Evolutionary conservation across 2,113 vertebrate species (phyloP).

Genomic region (Triplophysa dalaica): DNA sequence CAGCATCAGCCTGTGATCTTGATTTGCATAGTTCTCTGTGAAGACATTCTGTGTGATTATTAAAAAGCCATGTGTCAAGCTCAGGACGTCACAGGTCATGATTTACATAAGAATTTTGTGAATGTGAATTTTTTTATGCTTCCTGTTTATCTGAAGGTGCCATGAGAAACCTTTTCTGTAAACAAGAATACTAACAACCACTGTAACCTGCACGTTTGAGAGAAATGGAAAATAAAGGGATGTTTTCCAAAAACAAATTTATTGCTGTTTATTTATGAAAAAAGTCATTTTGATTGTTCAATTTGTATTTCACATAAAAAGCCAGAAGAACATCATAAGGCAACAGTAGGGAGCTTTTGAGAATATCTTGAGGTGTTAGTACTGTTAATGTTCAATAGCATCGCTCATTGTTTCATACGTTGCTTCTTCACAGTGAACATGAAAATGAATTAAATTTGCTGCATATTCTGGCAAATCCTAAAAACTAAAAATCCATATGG

Average conservation of each 20-base stretch:
- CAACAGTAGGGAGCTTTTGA: slow-evolving; percentile 36
- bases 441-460: background rate
- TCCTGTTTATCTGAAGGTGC: background rate
- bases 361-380: background rate
- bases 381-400: background rate
- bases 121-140: background rate
- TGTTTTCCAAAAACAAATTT: slow-evolving; percentile 36
- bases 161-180: background rate
- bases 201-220: background rate
- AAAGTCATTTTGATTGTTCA: background rate
- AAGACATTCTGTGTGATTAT: background rate
- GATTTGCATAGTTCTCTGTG: background rate
- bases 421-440: slow-evolving; percentile 8
- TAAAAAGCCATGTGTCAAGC: background rate
- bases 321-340: slow-evolving; percentile 47
- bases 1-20: no score
- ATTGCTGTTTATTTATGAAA: slow-evolving; percentile 36
- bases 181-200: background rate
- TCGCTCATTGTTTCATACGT: background rate
- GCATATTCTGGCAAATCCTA: slow-evolving; percentile 6
- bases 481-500: no score
- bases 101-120: no score
- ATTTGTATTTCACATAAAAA: slow-evolving; percentile 2
- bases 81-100: background rate
- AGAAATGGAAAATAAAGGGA: background rate